Evolutionary conservation across 2,888 invertebrate species (phyloP).

Genomic region (Stegophylla sp.): DNA sequence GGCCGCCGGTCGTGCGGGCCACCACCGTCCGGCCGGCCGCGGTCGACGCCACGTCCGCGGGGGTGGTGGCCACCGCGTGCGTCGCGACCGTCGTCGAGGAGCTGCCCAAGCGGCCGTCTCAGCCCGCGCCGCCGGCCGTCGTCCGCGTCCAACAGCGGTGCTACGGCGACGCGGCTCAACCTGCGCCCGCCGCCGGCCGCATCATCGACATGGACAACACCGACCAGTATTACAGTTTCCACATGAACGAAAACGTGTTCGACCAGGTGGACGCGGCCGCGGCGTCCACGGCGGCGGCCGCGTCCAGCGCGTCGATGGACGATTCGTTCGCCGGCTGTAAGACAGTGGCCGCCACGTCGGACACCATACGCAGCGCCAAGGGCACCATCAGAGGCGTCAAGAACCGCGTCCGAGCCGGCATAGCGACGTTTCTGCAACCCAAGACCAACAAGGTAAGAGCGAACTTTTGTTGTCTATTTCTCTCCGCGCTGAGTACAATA

Average conservation of each 20-base stretch:
- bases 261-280: conserved; percentile 64
- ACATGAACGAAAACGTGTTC: conserved; percentile 76
- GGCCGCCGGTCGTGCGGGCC: not conserved
- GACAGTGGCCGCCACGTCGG: conserved; percentile 74
- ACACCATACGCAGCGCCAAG: conserved; percentile 87
- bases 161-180: conserved; percentile 72
- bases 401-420: conserved; percentile 91
- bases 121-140: conserved; percentile 1
- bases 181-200: conserved; percentile 63
- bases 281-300: not conserved
- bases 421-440: conserved; percentile 86
- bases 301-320: conserved; percentile 65
- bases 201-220: conserved; percentile 70
- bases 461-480: no score
- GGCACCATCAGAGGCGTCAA: conserved; percentile 93
- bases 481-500: no score
- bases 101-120: not conserved
- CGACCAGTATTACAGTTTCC: conserved; percentile 83
- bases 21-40: conserved; percentile 64
- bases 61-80: conserved; percentile 62
- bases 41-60: conserved; percentile 65
- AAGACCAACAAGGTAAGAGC: conserved; percentile 80
- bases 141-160: conserved; percentile 71
- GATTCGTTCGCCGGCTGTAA: conserved; percentile 79
- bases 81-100: conserved; percentile 10